Percentiles rank a stretch among this genome's conserved stretches.
Conservation (phyloP, 2,888 invertebrate species). For the Amblyjoppa fuscipennis region DNA sequence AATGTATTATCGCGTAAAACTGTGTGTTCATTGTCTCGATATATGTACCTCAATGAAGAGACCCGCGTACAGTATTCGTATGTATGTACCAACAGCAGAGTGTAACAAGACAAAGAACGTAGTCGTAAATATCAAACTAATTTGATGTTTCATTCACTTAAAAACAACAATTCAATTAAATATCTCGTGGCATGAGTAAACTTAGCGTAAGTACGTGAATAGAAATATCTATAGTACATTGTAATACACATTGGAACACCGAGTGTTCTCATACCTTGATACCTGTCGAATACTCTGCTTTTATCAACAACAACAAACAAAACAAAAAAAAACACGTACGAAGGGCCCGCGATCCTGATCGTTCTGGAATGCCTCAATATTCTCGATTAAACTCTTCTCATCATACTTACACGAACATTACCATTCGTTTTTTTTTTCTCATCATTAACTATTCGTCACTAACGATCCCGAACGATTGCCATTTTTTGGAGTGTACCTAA, state of each 20-base stretch:
- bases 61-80: conserved; percentile 16
- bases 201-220: conserved; percentile 31
- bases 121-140: conserved; percentile 62
- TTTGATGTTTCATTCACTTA: conserved; percentile 51
- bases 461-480: conserved; percentile 27
- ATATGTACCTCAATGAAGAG: background rate
- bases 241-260: conserved; percentile 31
- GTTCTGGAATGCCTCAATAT: conserved; percentile 9
- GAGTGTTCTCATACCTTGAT: conserved; percentile 42
- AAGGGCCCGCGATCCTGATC: conserved; percentile 41
- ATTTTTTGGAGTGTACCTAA: background rate
- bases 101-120: conserved; percentile 48
- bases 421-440: background rate
- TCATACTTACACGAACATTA: background rate
- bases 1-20: conserved; percentile 26
- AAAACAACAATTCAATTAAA: background rate
- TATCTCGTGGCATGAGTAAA: conserved; percentile 56
- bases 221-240: conserved; percentile 14
- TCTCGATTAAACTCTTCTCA: background rate
- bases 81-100: conserved; percentile 3
- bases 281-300: conserved; percentile 73
- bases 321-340: conserved; percentile 19
- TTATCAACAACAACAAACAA: conserved; percentile 13
- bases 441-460: conserved; percentile 29
- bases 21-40: conserved; percentile 2